These are phyloP conservation scores for Drosophila helvetica DNA, from an alignment of 2,888 invertebrate genomes.

Conservation along the genomic window DNA sequence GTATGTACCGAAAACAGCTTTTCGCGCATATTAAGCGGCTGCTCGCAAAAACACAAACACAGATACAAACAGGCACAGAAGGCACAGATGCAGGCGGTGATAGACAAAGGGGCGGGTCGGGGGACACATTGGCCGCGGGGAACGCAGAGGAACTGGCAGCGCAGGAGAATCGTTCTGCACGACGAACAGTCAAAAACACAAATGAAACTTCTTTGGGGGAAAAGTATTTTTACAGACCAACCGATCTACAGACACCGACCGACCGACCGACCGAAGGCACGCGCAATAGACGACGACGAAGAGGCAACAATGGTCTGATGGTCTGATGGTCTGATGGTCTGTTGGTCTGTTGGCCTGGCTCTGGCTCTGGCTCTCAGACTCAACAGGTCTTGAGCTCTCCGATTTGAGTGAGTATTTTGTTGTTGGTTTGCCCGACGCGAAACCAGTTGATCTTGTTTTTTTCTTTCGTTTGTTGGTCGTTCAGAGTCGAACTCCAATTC, in stretches of 20 bases:
- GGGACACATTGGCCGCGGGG: conserved; percentile 59
- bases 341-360: neutral
- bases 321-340: neutral
- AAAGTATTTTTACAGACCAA: conserved; percentile 75
- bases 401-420: conserved; percentile 69
- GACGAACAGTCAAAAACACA: conserved; percentile 80
- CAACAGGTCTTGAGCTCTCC: conserved; percentile 75
- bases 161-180: conserved; percentile 80
- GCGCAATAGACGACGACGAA: conserved; percentile 73
- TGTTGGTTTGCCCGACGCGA: conserved; percentile 24
- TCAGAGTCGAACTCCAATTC: conserved; percentile 15
- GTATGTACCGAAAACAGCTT: conserved; percentile 52
- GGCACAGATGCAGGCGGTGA: conserved; percentile 10
- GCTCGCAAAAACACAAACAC: conserved; percentile 33
- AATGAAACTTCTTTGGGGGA: conserved; percentile 80
- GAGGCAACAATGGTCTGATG: conserved; percentile 7
- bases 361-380: conserved; percentile 28
- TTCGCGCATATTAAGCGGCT: conserved; percentile 45
- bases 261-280: conserved; percentile 54
- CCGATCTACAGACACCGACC: conserved; percentile 12
- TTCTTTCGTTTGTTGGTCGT: conserved; percentile 9
- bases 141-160: conserved; percentile 8
- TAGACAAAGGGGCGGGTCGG: conserved; percentile 6
- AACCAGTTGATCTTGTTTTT: conserved; percentile 78
- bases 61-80: conserved; percentile 8